Evolutionary conservation across 2,113 vertebrate species (phyloP).

Genomic region (Pelobates fuscus): DNA sequence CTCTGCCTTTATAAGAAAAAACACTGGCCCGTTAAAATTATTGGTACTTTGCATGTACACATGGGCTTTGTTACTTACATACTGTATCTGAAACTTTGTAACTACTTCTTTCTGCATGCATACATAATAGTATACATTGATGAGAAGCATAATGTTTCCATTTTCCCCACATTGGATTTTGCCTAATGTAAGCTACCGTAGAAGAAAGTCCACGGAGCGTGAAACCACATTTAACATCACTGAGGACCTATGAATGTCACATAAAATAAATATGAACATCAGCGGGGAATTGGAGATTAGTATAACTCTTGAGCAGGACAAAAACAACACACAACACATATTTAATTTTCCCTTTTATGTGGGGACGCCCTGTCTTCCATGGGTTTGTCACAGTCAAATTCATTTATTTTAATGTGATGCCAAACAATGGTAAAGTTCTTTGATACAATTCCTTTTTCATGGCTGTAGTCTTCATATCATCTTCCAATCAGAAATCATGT

Average conservation of each 20-base stretch:
- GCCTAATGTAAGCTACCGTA: slow-evolving; percentile 1
- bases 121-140: neutral
- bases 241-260: slow-evolving; percentile 10
- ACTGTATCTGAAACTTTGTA: too few species aligned
- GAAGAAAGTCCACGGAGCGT: neutral
- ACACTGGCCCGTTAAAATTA: too few species aligned
- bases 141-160: neutral
- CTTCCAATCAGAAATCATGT: slow-evolving; percentile 5
- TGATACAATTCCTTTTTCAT: slow-evolving; percentile 17
- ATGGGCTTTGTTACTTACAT: too few species aligned
- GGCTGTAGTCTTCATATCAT: neutral
- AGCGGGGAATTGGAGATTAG: slow-evolving; percentile 21
- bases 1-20: too few species aligned
- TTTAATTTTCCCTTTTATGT: slow-evolving; percentile 18
- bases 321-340: neutral
- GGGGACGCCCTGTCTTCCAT: neutral
- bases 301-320: neutral
- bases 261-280: slow-evolving; percentile 1
- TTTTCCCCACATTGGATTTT: neutral
- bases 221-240: slow-evolving; percentile 26
- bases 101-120: neutral
- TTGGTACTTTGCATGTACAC: too few species aligned
- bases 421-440: slow-evolving; percentile 18
- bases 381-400: slow-evolving; percentile 11
- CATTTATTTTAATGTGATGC: slow-evolving; percentile 15